These are phyloP conservation scores for Heterodera carotae DNA, from an alignment of 1,140 invertebrate species.

Conservation along the genomic window DNA sequence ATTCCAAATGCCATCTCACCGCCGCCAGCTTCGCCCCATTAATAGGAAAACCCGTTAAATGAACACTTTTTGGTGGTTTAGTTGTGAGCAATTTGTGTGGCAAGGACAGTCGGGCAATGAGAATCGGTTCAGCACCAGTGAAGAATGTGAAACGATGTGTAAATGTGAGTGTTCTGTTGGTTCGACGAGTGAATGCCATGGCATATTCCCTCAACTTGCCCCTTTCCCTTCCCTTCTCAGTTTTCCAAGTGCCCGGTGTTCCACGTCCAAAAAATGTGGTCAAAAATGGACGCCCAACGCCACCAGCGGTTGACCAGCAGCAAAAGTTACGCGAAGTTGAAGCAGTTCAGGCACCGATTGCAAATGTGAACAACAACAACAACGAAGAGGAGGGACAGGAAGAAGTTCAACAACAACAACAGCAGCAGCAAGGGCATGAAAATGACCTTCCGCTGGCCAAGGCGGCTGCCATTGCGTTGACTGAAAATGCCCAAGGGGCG, in stretches of 20 bases:
- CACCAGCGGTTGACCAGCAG: neutral
- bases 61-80: neutral
- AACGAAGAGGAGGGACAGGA: neutral
- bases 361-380: neutral
- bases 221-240: neutral
- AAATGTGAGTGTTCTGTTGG: constrained; percentile 35
- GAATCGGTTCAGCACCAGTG: constrained; percentile 37
- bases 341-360: neutral
- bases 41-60: neutral
- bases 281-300: neutral
- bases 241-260: constrained; percentile 12
- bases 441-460: constrained; percentile 23
- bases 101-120: constrained; percentile 43
- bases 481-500: constrained; percentile 26
- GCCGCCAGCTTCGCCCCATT: no score
- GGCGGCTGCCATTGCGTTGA: constrained; percentile 23
- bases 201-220: neutral
- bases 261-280: constrained; percentile 13
- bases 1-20: no score
- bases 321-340: neutral
- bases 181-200: neutral
- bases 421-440: neutral
- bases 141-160: constrained; percentile 35
- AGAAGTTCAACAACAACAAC: constrained; percentile 1
- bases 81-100: constrained; percentile 41